Conservation (phyloP, 2,888 invertebrate species). For the Torymus auratus region DNA sequence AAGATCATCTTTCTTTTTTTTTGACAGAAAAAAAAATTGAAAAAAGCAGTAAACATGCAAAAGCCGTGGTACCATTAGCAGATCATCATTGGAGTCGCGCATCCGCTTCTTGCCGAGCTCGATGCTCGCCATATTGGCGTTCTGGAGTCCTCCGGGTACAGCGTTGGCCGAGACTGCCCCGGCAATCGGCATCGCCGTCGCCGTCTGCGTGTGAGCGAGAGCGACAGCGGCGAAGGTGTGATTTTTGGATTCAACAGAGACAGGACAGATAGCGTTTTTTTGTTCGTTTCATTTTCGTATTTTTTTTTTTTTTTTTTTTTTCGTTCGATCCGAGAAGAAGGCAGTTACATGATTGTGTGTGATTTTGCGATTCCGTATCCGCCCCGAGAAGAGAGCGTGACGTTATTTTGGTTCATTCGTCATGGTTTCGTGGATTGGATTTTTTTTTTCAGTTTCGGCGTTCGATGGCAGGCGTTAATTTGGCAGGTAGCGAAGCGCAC, state of each 20-base stretch:
- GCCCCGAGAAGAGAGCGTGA: conserved; percentile 49
- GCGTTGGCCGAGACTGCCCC: conserved; percentile 77
- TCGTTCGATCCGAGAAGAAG: conserved; percentile 34
- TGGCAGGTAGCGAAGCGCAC: conserved; percentile 77
- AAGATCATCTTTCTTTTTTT: conserved; percentile 13
- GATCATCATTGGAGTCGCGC: conserved; percentile 90
- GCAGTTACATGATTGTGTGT: conserved; percentile 39
- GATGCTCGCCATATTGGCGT: conserved; percentile 85
- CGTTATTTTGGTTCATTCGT: conserved; percentile 59
- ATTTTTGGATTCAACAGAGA: conserved; percentile 22
- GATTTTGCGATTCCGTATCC: conserved; percentile 39
- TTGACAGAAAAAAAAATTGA: conserved; percentile 10
- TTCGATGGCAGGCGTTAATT: conserved; percentile 72
- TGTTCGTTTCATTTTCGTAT: conserved; percentile 19
- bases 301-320: conserved; percentile 5
- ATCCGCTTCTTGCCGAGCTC: conserved; percentile 98
- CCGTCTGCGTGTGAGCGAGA: conserved; percentile 70
- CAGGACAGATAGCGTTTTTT: conserved; percentile 7
- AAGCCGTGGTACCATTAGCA: conserved; percentile 93
- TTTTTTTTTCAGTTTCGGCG: conserved; percentile 51
- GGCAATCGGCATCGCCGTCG: conserved; percentile 74
- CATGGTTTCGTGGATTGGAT: conserved; percentile 58
- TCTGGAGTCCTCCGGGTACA: conserved; percentile 80
- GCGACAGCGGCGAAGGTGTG: conserved; percentile 47
- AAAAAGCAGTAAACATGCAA: conserved; percentile 71